These are phyloP conservation scores for Chlorops oryzae DNA, from an alignment of 1,140 invertebrate genomes.

Conservation along the genomic window DNA sequence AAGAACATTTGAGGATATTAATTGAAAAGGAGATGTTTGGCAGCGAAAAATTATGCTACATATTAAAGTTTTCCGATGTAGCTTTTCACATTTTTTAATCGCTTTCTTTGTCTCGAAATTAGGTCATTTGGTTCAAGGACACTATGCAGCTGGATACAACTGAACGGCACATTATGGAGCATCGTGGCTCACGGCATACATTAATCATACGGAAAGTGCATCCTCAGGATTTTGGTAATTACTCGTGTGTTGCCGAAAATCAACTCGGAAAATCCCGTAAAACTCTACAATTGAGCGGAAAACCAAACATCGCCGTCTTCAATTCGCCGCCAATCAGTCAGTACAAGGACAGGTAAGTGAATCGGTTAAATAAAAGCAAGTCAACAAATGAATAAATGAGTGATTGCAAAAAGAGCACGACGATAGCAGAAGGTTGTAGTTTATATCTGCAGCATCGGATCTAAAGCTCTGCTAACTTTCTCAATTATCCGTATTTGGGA, in stretches of 20 bases:
- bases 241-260: constrained; percentile 63
- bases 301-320: constrained; percentile 59
- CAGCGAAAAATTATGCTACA: too few relatives aligned
- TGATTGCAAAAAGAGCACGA: too few relatives aligned
- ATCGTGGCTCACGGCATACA: constrained; percentile 57
- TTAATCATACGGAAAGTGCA: constrained; percentile 62
- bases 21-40: too few relatives aligned
- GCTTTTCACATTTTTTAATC: too few relatives aligned
- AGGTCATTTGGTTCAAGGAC: constrained; percentile 64
- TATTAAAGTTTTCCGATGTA: too few relatives aligned
- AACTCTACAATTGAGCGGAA: constrained; percentile 61
- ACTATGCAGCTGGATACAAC: constrained; percentile 62
- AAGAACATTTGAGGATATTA: too few relatives aligned
- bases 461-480: too few relatives aligned
- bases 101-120: too few relatives aligned
- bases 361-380: neutral
- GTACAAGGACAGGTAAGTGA: constrained; percentile 52
- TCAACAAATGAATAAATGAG: too few relatives aligned
- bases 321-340: constrained; percentile 56
- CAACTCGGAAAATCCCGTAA: constrained; percentile 57
- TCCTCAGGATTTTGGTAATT: constrained; percentile 62
- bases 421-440: too few relatives aligned
- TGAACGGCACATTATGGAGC: constrained; percentile 59
- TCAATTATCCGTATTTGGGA: too few relatives aligned
- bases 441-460: too few relatives aligned